Base-by-base conservation (phyloP, 1,140 invertebrate species). In the Venturia canescens region DNA sequence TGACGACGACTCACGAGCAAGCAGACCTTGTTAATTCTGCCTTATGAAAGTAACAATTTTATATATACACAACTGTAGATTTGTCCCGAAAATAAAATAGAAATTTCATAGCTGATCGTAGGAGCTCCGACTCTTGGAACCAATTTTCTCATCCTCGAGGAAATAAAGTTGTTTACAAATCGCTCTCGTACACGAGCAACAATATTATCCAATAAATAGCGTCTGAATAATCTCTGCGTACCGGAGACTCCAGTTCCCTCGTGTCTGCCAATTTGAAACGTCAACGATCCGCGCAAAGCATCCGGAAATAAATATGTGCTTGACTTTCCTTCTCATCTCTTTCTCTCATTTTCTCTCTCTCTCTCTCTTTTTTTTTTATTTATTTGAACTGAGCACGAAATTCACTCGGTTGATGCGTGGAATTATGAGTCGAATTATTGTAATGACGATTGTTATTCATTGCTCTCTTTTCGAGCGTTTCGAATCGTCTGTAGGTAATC, bases 241-340 rank as follows among this genome's bases (percentile, higher is more conserved):
- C 60, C n/a, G 60, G n/a, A 63, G 21, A 63, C 60, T 63, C 27
- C 21, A 63, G 27, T 63, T 63, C 60, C 27, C 60, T 63, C 60
- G 21, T 26, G 21, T 26, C n/a, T 63, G 60, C 23, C 60, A 63
- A 63, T 63, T 63, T 63, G n/a, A 63, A 63, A 63, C 60, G 60
- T 23, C 60, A 63, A 26, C 60, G 60, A 63, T 63, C 60, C 60
- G n/a, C 60, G n/a, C 23, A 63, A 63, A 63, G 60, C 60, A 63
- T 26, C 60, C 60, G 60, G 60, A 63, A 63, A 63, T 63, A 63
- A 63, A 63, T 63, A 63, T 13, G 60, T 63, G 3, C 50, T 53
- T 18, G 50, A 7, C 50, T 53, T 53, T n/a, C n/a, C n/a, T 53
- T 11, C 1, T n/a, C n/a, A 44, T 44, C 38, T 13, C 38, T 44